Base-by-base conservation (phyloP, 1,140 invertebrate genomes). In the Papilio polyxenes region DNA sequence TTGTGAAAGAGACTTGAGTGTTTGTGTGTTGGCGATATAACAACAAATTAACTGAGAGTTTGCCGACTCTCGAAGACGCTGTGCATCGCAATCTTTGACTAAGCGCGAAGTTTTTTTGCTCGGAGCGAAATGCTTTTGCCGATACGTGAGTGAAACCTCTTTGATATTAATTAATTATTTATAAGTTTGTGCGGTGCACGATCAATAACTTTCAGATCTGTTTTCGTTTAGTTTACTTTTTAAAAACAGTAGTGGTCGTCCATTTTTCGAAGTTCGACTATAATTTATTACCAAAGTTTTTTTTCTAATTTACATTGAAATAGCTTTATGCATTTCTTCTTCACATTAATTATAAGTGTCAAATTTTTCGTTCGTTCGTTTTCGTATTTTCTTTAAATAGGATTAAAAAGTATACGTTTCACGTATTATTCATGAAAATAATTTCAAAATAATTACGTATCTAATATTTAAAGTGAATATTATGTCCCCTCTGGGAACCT, bases 51-150 rank as follows among this genome's bases (percentile, higher is more conserved):
- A 80, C 78, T 80, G 17, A 44, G 48, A 69, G 76, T 79, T 79
- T 79, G 53, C 56, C 4, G 23, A 79, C 37, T 48, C 31, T 80
- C 20, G 59, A 48, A 80, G 78, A 40, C 20, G 78, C 78, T 49
- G 78, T 80, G 78, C 78, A 80, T 80, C 56, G 78, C 78, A 80
- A 62, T 80, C 78, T 80, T 80, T 80, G 59, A 80, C 40, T 69
- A 80, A 69, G 78, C 78, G 31, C 56, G 62, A 80, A 69, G 78
- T 80, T 80, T 80, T 44, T 80, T 80, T 80, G 20, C 78, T 20
- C 40, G 49, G 65, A 72, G 20, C 75, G 31, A 23, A 53, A 51
- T 20, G 75, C 75, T 53, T 53, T 76, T 51, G 15, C 75, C 44
- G 75, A 76, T 76, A 76, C 40, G 40, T 76, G 44, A 76, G 48